Conservation (phyloP, 2,113 vertebrate genomes). For the Trematocara marginatum region DNA sequence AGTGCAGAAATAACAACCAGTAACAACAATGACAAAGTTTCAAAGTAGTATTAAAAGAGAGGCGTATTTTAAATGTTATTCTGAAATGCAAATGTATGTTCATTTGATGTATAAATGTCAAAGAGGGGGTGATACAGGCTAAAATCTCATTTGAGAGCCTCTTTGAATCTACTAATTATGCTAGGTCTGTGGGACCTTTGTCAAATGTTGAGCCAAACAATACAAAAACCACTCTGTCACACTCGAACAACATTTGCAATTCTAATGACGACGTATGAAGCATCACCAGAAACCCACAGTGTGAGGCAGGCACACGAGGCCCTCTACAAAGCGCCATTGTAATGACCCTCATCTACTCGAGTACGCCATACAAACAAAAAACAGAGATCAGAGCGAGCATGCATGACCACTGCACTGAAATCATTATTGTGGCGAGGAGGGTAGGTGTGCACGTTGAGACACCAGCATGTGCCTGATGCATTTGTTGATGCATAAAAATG, state of each 20-base stretch:
- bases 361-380: constrained; percentile 42
- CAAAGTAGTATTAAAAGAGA: neutral
- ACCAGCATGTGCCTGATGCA: neutral
- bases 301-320: constrained; percentile 38
- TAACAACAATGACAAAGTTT: neutral
- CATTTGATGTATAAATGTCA: constrained; percentile 45
- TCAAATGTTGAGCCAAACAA: constrained; percentile 43
- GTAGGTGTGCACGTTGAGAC: neutral
- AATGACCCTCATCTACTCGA: constrained; percentile 43
- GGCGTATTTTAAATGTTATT: neutral
- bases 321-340: constrained; percentile 63
- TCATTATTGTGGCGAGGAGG: neutral
- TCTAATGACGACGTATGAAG: constrained; percentile 54
- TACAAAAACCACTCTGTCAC: constrained; percentile 62
- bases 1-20: neutral
- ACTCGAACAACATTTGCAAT: constrained; percentile 63
- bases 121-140: neutral
- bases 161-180: constrained; percentile 42
- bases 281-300: constrained; percentile 60
- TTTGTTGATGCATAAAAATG: neutral
- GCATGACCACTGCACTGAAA: constrained; percentile 9
- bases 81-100: constrained; percentile 27
- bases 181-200: constrained; percentile 37
- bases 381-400: constrained; percentile 40
- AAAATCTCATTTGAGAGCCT: constrained; percentile 33